Percentiles rank a stretch among this genome's conserved stretches.
phyloP scores from a whole-genome alignment of 2,113 vertebrate species.

The Silurus meridionalis region DNA sequence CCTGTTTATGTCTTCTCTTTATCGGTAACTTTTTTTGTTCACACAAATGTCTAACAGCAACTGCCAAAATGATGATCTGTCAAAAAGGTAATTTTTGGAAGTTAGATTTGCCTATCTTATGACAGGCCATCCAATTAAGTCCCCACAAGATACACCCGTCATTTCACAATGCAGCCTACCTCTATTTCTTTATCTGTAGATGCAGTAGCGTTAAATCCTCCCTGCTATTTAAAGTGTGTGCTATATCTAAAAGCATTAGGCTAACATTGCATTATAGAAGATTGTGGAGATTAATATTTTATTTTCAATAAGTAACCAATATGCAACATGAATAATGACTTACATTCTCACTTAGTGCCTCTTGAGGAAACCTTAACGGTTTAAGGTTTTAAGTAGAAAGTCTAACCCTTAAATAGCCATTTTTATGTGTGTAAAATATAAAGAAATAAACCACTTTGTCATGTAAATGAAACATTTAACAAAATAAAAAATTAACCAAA shows the following conservation, averaged over 20 bases:
- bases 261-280: not conserved
- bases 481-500: not conserved
- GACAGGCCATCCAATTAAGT: constrained; percentile 18
- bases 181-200: constrained; percentile 13
- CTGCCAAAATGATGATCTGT: not conserved
- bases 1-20: constrained; percentile 13
- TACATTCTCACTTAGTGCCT: not conserved
- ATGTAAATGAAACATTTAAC: not conserved
- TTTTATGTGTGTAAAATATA: not conserved
- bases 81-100: constrained; percentile 10
- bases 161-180: constrained; percentile 2
- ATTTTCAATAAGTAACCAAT: not conserved
- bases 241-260: constrained; percentile 30
- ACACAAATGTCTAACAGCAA: constrained; percentile 17
- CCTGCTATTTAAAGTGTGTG: constrained; percentile 23
- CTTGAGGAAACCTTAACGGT: not conserved
- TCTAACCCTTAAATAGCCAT: not conserved
- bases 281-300: not conserved
- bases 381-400: not conserved
- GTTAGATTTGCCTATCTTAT: constrained; percentile 1
- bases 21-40: constrained; percentile 23
- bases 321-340: not conserved
- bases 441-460: not conserved
- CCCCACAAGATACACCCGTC: not conserved
- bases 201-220: not conserved